Percentiles rank a stretch among this genome's conserved stretches.
Evolutionary conservation across 2,113 vertebrate genomes (phyloP).

Genomic region (Dendropsophus ebraccatus): DNA sequence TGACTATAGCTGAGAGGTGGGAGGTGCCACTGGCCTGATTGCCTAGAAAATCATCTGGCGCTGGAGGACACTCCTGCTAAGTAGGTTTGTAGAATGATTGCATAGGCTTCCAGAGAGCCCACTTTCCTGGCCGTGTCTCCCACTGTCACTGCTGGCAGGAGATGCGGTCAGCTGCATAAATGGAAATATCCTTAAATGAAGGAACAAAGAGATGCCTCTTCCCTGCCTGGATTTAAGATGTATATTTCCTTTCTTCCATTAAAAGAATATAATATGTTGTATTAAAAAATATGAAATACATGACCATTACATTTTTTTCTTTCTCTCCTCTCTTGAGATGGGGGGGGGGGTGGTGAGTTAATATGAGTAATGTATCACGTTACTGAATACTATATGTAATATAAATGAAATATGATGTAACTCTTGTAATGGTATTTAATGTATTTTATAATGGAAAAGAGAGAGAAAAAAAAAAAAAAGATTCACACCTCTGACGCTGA

Average conservation of each 20-base stretch:
- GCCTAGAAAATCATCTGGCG: neutral
- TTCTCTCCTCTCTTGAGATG: no score
- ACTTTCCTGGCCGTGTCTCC: neutral
- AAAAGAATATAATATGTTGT: neutral
- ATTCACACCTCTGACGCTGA: slow-evolving; percentile 84
- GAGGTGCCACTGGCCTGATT: neutral
- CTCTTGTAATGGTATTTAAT: no score
- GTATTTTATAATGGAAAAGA: no score
- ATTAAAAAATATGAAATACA: no score
- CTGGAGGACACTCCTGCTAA: neutral
- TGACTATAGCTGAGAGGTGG: neutral
- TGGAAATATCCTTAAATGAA: neutral
- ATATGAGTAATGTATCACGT: no score
- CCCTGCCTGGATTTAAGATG: neutral
- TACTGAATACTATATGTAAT: no score
- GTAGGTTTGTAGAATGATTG: neutral
- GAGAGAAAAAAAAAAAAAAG: no score
- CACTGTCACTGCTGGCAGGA: neutral
- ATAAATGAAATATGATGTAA: no score
- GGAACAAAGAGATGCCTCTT: neutral
- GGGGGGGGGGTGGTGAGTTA: no score
- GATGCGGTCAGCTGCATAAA: neutral
- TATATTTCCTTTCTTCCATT: neutral
- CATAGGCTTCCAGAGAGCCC: neutral
- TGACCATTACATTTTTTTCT: no score